Evolutionary conservation across 2,797 vertebrate species (phyloP), one percentile per base, ranked within the genome.

Genomic region (Arrhamphus sclerolepis): DNA sequence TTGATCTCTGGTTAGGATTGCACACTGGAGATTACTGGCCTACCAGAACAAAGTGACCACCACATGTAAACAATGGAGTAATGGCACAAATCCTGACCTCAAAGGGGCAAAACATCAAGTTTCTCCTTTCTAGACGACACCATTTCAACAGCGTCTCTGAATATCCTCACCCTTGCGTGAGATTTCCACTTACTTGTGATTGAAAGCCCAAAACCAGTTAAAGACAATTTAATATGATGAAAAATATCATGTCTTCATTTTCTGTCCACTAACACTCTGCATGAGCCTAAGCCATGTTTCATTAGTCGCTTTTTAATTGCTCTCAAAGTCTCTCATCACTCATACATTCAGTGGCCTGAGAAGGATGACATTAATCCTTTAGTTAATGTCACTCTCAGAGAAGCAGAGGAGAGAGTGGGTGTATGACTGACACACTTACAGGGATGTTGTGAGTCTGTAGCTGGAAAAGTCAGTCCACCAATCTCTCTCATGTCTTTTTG

Each of bases 341-440:
- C 34, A n/a, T 38, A 28, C 59, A 52, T 59, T 51, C 63, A 21
- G 53, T 46, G 60, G 67, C 56, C 57, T 51, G 49, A 28, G 57
- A 78, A 60, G 26, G 55, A 81, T 55, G 75, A 58, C 67, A 61
- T 75, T 86, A 89, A 87, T 87, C 85, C 80, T 47, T 21, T 61
- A 73, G 79, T 73, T 70, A 82, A 84, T 62, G 77, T 85, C 63
- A 31, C 63, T 66, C 70, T 2, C 28, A 69, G 71, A 68, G 49
- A 48, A 72, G 47, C 55, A 0, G 31, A 57, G 47, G 38, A 67
- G 50, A 7, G 63, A 75, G 81, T 70, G 81, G 75, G 77, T 31
- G 40, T 78, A 46, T 59, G 62, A 70, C 52, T 80, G 84, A 89
- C 86, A 88, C 80, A 86, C 80, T 80, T 79, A 46, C 24, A 66